Evolutionary conservation across 2,113 vertebrate species (phyloP).

Genomic region (Thamnophis sirtalis): DNA sequence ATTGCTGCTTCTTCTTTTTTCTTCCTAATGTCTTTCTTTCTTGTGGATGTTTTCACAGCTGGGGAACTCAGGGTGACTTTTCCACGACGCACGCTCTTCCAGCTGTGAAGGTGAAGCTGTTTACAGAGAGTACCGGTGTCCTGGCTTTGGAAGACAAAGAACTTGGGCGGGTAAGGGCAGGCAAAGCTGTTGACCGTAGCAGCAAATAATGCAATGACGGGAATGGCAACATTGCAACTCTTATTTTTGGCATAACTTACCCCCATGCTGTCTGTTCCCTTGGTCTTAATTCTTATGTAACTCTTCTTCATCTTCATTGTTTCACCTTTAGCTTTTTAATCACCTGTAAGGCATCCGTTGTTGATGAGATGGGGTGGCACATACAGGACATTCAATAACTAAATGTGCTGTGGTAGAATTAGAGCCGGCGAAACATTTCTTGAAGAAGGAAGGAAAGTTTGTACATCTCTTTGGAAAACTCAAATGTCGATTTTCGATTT

Average conservation of each 20-base stretch:
- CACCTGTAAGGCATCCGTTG: neutral
- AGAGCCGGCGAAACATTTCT: conserved; percentile 50
- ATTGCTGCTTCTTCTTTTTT: neutral
- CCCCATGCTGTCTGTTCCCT: too few species aligned
- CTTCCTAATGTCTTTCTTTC: conserved; percentile 9
- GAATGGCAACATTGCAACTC: conserved; percentile 36
- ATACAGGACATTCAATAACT: neutral
- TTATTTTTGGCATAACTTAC: conserved; percentile 40
- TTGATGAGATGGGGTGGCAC: neutral
- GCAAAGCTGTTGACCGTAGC: neutral
- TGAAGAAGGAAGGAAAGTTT: conserved; percentile 29
- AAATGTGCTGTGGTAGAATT: conserved; percentile 32
- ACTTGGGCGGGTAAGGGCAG: conserved; percentile 85
- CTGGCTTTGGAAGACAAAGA: conserved; percentile 97
- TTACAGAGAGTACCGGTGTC: conserved; percentile 95
- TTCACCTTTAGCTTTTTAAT: neutral
- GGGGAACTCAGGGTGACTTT: conserved; percentile 99
- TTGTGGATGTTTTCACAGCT: conserved; percentile 76
- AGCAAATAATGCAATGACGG: conserved; percentile 19
- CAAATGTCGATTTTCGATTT: conserved; percentile 51
- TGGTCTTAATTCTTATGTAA: neutral
- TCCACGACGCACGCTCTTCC: conserved; percentile 92
- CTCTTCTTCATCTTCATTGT: neutral
- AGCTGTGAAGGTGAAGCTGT: conserved; percentile 96
- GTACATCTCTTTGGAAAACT: conserved; percentile 28